Evolutionary conservation across 2,113 vertebrate species (phyloP).

Genomic region (Euleptes europaea): DNA sequence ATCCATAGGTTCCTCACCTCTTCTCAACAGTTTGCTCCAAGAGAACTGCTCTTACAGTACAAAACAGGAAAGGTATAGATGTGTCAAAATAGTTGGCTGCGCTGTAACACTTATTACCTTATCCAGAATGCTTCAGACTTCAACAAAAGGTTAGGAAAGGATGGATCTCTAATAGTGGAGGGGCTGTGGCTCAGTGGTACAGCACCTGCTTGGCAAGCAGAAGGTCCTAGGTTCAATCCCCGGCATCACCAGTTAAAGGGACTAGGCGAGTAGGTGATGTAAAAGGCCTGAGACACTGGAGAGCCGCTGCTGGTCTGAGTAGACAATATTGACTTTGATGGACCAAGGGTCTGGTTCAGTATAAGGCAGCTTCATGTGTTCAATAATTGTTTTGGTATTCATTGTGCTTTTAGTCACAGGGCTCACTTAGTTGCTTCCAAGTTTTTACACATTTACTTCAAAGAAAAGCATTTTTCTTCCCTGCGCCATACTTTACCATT

Average conservation of each 20-base stretch:
- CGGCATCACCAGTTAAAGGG: too few relatives aligned
- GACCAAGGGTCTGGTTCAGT: too few relatives aligned
- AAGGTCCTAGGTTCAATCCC: too few relatives aligned
- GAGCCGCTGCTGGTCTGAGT: too few relatives aligned
- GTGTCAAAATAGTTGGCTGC: constrained; percentile 40
- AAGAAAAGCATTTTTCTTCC: constrained; percentile 38
- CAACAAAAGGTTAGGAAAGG: constrained; percentile 48
- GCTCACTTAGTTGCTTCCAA: constrained; percentile 61
- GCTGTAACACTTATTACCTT: constrained; percentile 56
- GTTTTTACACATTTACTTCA: constrained; percentile 66
- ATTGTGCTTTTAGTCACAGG: constrained; percentile 64
- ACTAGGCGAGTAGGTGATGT: too few relatives aligned
- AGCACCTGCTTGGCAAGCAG: too few relatives aligned
- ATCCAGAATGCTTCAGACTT: constrained; percentile 46
- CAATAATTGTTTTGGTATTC: constrained; percentile 63
- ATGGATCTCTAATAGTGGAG: too few relatives aligned
- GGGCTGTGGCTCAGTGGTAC: too few relatives aligned
- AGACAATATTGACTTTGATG: too few relatives aligned
- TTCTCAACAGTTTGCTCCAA: not conserved
- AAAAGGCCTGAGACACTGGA: too few relatives aligned
- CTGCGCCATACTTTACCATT: constrained; percentile 39
- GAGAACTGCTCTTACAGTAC: not conserved
- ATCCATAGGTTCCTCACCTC: not conserved
- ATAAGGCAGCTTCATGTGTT: too few relatives aligned
- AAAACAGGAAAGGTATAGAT: constrained; percentile 38